Evolutionary conservation across 2,888 invertebrate species (phyloP), one percentile per base, ranked within the genome.

Genomic region (Synergus laeviventris): DNA sequence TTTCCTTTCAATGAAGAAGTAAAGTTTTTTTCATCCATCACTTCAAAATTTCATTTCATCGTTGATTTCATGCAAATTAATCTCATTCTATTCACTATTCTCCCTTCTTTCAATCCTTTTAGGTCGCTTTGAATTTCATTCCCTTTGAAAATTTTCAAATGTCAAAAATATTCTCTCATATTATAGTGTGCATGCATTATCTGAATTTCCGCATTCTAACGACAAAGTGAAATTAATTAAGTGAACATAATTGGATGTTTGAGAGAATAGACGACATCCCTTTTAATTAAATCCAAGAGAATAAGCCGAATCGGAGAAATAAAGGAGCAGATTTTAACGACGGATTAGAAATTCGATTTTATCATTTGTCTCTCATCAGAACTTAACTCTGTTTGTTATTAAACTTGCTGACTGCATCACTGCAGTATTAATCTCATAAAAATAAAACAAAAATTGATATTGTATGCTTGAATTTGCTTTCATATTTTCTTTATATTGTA

Each of bases 221-320:
- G 54, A 39, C 24, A 62, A 64, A 75, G 64, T 64, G 59, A 59
- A 66, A 77, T 74, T 77, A 74, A 77, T 77, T 77, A 74, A 66
- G 56, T 74, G 74, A 64, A 64, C 64, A 60, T 77, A 74, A 77
- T 77, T 77, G 66, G 64, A 66, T 59, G 45, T 36, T 38, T 59
- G 66, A 66, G 66, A 39, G 74, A 77, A 77, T 66, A 7, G 76
- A 74, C 74, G 42, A 42, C 49, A 66, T 74, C 14, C 59, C 74
- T 74, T 77, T 77, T 77, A 74, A 77, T 77, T 64, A 74, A 77
- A 77, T 62, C 21, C 60, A 59, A 56, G 45, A 66, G 64, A 36
- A 39, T 45, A 74, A 75, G 54, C 74, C 59, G 62, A 66, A 61
- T 70, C 45, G 31, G 49, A 31, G 31, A 49, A 45, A 49, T 56